Conservation (phyloP, 2,113 vertebrate species). For the Triplophysa siluroides region DNA sequence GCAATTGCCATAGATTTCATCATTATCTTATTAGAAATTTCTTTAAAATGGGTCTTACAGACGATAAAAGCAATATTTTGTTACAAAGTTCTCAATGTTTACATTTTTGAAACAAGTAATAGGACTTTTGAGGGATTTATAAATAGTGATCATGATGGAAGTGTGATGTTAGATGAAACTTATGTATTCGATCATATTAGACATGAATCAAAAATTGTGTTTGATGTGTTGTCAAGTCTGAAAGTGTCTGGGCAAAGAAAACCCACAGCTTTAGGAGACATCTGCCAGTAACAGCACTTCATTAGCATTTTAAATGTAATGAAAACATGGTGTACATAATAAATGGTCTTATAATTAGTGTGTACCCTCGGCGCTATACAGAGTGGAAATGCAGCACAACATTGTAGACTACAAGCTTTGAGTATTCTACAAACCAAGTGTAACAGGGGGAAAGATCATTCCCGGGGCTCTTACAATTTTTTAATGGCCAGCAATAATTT, state of each 20-base stretch:
- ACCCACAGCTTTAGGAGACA: background rate
- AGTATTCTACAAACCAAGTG: background rate
- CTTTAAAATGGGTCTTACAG: background rate
- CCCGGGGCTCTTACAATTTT: background rate
- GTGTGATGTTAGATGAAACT: background rate
- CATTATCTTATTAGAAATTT: background rate
- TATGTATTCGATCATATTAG: background rate
- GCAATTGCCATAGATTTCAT: slow-evolving; percentile 9
- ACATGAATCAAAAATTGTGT: background rate
- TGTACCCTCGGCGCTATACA: background rate
- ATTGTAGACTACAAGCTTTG: background rate
- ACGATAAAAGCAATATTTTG: too few species aligned
- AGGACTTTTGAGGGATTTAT: background rate
- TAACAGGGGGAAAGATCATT: background rate
- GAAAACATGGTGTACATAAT: background rate
- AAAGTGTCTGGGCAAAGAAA: background rate
- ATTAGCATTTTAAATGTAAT: background rate
- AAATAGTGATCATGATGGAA: background rate
- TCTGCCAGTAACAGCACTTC: background rate
- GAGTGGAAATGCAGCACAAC: background rate
- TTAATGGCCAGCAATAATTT: too few species aligned
- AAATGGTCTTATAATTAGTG: background rate
- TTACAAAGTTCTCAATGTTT: too few species aligned
- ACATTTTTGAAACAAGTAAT: too few species aligned
- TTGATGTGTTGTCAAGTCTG: background rate